Evolutionary conservation across 2,113 vertebrate species (phyloP).

Genomic region (Oxygymnocypris stewartii): DNA sequence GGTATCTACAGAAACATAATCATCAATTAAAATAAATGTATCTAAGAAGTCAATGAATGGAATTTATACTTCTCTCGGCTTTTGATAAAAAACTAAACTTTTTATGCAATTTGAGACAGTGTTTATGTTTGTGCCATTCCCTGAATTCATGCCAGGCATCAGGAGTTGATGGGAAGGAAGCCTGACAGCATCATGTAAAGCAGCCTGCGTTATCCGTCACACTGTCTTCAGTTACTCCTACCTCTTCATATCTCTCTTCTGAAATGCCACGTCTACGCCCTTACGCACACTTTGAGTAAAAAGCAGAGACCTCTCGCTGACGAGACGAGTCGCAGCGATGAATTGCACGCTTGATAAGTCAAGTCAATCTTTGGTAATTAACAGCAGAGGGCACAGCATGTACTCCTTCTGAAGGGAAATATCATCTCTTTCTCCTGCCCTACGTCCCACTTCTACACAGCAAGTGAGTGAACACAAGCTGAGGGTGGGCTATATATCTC

Average conservation of each 20-base stretch:
- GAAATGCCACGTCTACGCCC: constrained; percentile 26
- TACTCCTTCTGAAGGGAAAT: constrained; percentile 48
- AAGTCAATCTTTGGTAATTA: constrained; percentile 64
- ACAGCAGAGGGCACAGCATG: constrained; percentile 43
- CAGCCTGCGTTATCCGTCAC: constrained; percentile 38
- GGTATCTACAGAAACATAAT: not conserved
- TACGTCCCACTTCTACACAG: constrained; percentile 6
- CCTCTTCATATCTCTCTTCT: constrained; percentile 17
- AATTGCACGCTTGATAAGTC: constrained; percentile 59
- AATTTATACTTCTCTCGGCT: not conserved
- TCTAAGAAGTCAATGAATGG: not conserved
- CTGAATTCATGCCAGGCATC: not conserved
- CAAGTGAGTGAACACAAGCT: constrained; percentile 31
- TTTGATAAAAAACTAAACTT: not conserved
- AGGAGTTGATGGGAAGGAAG: constrained; percentile 1
- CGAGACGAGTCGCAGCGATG: constrained; percentile 42
- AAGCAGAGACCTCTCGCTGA: constrained; percentile 33
- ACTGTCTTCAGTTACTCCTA: constrained; percentile 26
- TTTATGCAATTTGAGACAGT: constrained; percentile 28
- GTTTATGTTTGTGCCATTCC: not conserved
- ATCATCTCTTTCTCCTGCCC: constrained; percentile 33
- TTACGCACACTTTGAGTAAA: constrained; percentile 25
- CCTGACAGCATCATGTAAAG: constrained; percentile 44
- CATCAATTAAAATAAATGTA: not conserved
- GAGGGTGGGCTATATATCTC: constrained; percentile 47